These are phyloP conservation scores for Puntigrus tetrazona DNA, from an alignment of 2,113 vertebrate genomes.

Conservation along the genomic window DNA sequence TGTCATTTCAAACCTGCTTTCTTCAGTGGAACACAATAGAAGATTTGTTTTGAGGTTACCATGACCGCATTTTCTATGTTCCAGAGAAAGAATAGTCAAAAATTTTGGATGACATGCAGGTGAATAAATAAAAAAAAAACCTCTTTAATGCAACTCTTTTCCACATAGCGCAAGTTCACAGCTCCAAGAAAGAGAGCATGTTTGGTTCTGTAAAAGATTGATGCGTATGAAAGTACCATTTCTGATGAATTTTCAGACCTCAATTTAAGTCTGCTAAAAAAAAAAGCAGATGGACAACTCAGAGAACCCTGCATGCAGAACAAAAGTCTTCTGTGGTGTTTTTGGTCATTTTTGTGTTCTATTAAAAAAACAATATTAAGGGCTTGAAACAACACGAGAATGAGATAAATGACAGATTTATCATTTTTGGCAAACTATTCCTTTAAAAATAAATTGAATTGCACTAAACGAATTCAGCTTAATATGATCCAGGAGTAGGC, in stretches of 20 bases:
- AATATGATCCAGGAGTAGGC: background rate
- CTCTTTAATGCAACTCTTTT: background rate
- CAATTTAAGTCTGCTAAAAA: background rate
- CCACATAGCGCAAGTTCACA: background rate
- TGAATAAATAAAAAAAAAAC: background rate
- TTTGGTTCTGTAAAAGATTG: background rate
- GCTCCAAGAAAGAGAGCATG: background rate
- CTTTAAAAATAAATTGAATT: background rate
- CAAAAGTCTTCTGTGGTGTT: background rate
- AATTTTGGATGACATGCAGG: background rate
- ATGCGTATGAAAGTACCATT: background rate
- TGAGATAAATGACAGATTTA: background rate
- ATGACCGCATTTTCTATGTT: background rate
- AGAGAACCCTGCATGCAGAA: background rate
- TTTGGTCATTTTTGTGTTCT: background rate
- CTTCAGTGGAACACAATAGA: background rate
- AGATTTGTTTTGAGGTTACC: too few species aligned
- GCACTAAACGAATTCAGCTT: constrained; percentile 22
- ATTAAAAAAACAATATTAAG: background rate
- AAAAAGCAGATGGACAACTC: background rate
- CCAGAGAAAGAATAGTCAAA: background rate
- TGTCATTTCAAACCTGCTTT: background rate
- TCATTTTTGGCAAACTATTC: constrained; percentile 3
- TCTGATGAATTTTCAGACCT: background rate
- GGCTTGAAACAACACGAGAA: background rate